Base-by-base conservation (phyloP, 2,888 invertebrate species). In the Eupeodes latifasciatus region DNA sequence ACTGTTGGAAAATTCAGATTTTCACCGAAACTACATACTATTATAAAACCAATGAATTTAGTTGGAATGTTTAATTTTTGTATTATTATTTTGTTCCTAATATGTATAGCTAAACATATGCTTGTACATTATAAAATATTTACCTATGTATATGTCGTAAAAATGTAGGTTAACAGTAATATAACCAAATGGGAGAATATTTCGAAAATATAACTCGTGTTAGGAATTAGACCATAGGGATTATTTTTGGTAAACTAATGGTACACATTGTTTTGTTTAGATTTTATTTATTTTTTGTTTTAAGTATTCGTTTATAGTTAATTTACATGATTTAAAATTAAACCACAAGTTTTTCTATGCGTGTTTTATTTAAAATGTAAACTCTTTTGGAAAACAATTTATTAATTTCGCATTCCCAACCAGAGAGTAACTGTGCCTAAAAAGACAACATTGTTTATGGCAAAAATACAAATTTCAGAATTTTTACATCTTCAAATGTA, bases 181-280 rank as follows among this genome's bases (percentile, higher is more conserved):
- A 14, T 51, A 36, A 64, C n/a, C n/a, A 53, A 51, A 47, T 64
- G 47, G 40, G 34, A 59, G 27, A 44, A 74, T 59, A 59, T 74
- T 27, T 12, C 44, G 10, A 3, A 74, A 14, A 4, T 14, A 14
- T 4, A 49, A n/a, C 34, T 27, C 66, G 66, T 67, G 34, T 49
- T n/a, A 49, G 34, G 34, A 51, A 67, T 51, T 49, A 67, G 49
- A 34, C 49, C 49, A 14, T 2, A 34, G 27, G 66, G 66, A 67
- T 51, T 67, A 67, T 47, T 5, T 16, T 6, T 62, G 62, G 16
- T 44, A 62, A 44, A 19, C 40, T 6, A 62, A 62, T 62, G 6
- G 5, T 9, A 40, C 57, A 55, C n/a, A 78, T 27, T n/a, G 11
- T 36, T 12, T n/a, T 9, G 27, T 40, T 40, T 27, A 3, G 27